phyloP scores from a whole-genome alignment of 2,888 invertebrate genomes.

The Heliconius sara region DNA sequence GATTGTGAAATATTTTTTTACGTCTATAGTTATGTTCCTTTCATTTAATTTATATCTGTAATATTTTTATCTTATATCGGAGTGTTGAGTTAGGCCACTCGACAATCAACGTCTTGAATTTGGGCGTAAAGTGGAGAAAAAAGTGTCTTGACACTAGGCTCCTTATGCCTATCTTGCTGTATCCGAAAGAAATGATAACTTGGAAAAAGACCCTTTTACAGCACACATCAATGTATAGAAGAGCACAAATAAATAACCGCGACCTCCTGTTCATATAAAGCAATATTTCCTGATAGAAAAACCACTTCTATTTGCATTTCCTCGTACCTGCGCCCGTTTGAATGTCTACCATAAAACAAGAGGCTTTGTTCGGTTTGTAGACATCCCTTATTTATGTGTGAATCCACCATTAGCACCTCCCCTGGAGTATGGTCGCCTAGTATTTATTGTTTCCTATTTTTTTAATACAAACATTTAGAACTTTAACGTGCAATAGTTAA shows the following conservation, averaged over 20 bases:
- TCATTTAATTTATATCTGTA: too few species aligned
- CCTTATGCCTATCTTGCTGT: background rate
- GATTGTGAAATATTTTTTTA: too few species aligned
- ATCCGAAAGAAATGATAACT: background rate
- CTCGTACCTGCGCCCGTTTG: slow-evolving; percentile 29
- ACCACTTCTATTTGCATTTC: slow-evolving; percentile 34
- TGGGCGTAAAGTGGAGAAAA: background rate
- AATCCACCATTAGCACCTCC: slow-evolving; percentile 40
- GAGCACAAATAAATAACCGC: background rate
- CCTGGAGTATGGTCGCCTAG: slow-evolving; percentile 31
- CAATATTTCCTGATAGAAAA: slow-evolving; percentile 31
- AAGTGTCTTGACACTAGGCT: background rate
- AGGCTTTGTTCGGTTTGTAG: slow-evolving; percentile 40
- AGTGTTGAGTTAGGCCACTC: too few species aligned
- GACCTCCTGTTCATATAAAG: slow-evolving; percentile 18
- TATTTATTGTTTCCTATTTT: slow-evolving; percentile 25
- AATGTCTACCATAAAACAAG: slow-evolving; percentile 37
- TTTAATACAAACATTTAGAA: background rate
- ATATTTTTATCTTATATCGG: too few species aligned
- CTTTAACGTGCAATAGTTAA: background rate
- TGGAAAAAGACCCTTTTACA: background rate
- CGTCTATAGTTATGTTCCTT: too few species aligned
- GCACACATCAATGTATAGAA: background rate
- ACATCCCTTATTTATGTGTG: slow-evolving; percentile 40
- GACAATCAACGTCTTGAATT: too few species aligned